phyloP scores from a whole-genome alignment of 2,888 invertebrate species.

The Eutolmus rufibarbis region DNA sequence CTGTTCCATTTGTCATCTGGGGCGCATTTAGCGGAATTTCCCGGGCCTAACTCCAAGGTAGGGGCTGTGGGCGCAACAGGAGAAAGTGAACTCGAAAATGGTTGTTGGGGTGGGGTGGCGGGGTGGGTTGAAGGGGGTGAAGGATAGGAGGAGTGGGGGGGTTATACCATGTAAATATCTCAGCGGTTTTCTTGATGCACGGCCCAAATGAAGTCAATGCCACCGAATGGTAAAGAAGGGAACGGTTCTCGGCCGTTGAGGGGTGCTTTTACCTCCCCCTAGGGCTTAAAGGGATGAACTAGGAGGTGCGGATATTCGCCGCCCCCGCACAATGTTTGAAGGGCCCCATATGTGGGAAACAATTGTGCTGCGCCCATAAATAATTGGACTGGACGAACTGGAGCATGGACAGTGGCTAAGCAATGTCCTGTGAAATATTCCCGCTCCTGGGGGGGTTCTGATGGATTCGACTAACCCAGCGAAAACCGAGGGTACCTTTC shows the following conservation, averaged over 20 bases:
- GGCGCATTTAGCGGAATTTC: slow-evolving; percentile 56
- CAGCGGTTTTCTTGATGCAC: slow-evolving; percentile 3
- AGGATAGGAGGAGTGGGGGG: not conserved
- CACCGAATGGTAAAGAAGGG: not conserved
- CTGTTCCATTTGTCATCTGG: slow-evolving; percentile 61
- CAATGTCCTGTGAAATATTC: not conserved
- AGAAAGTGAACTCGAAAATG: not conserved
- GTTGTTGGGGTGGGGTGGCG: not conserved
- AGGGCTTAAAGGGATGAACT: not conserved
- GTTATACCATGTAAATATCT: not conserved
- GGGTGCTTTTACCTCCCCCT: not conserved
- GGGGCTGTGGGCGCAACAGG: not conserved
- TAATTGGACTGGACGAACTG: not conserved
- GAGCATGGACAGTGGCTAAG: not conserved
- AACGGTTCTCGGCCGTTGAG: not conserved
- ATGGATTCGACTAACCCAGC: not conserved
- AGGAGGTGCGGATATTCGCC: not conserved
- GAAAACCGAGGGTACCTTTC: not conserved
- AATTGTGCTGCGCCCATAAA: not conserved
- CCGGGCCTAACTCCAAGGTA: not conserved
- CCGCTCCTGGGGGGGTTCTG: not conserved
- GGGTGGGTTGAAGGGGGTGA: not conserved
- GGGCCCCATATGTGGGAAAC: not conserved
- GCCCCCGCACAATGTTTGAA: not conserved
- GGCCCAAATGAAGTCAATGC: slow-evolving; percentile 30